Conservation (phyloP, 2,888 invertebrate genomes). For the Coremacera marginata region DNA sequence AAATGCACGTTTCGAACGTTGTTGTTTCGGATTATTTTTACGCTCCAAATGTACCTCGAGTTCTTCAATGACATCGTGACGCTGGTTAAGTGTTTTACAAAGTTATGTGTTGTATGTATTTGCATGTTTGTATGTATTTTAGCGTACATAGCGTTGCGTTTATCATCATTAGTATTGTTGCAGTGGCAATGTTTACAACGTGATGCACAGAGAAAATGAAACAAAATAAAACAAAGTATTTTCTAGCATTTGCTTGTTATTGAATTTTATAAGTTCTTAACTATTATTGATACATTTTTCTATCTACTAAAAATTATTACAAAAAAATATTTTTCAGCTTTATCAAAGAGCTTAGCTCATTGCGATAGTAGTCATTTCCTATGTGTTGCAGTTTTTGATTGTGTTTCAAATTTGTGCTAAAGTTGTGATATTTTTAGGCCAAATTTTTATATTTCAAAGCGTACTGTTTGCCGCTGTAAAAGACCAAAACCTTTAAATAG, state of each 20-base stretch:
- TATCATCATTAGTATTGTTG: constrained; percentile 13
- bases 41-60: constrained; percentile 70
- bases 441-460: constrained; percentile 57
- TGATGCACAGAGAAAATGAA: constrained; percentile 40
- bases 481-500: constrained; percentile 63
- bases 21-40: constrained; percentile 70
- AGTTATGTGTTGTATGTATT: background rate
- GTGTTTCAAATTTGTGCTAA: background rate
- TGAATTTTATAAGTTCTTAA: background rate
- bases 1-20: constrained; percentile 70
- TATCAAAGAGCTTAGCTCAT: background rate
- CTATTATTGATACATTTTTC: background rate
- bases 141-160: constrained; percentile 16
- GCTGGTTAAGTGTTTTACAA: constrained; percentile 32
- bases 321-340: background rate
- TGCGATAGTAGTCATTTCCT: background rate
- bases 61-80: constrained; percentile 69
- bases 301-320: background rate
- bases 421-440: constrained; percentile 18
- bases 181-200: background rate
- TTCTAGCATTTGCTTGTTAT: constrained; percentile 26
- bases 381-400: background rate
- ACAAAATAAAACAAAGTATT: constrained; percentile 37
- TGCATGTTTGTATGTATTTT: constrained; percentile 8
- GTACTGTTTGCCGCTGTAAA: constrained; percentile 65